phyloP scores from a whole-genome alignment of 2,113 vertebrate species.

The Uropsilus gracilis region DNA sequence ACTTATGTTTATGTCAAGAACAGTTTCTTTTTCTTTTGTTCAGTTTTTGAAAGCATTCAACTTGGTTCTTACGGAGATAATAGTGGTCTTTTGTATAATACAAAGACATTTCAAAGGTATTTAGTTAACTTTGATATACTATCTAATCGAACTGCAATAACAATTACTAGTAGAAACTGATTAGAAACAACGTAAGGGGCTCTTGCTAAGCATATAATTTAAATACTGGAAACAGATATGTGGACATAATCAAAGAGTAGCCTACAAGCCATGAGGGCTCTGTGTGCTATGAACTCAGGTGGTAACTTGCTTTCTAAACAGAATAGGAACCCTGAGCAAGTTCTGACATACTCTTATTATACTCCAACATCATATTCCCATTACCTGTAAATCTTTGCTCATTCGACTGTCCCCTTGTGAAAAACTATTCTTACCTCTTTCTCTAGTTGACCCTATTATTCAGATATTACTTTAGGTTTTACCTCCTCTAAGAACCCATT shows the following conservation, averaged over 20 bases:
- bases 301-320: constrained; percentile 7
- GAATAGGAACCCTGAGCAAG: not conserved
- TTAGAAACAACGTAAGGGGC: constrained; percentile 6
- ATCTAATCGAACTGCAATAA: constrained; percentile 4
- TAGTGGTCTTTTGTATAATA: not conserved
- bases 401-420: not conserved
- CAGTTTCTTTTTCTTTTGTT: not conserved
- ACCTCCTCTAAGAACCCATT: not conserved
- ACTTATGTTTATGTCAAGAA: not conserved
- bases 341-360: not conserved
- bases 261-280: not conserved
- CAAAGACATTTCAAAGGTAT: not conserved
- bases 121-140: constrained; percentile 2
- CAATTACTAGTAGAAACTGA: not conserved
- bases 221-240: not conserved
- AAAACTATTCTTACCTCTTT: not conserved
- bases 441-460: not conserved
- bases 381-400: not conserved
- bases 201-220: not conserved
- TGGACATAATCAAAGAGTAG: not conserved
- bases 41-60: constrained; percentile 30
- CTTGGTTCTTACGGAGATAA: constrained; percentile 1
- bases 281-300: not conserved
- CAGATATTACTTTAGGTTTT: constrained; percentile 20
- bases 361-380: not conserved